phyloP scores from a whole-genome alignment of 1,140 invertebrate genomes.

The Zaprionus davidi region DNA sequence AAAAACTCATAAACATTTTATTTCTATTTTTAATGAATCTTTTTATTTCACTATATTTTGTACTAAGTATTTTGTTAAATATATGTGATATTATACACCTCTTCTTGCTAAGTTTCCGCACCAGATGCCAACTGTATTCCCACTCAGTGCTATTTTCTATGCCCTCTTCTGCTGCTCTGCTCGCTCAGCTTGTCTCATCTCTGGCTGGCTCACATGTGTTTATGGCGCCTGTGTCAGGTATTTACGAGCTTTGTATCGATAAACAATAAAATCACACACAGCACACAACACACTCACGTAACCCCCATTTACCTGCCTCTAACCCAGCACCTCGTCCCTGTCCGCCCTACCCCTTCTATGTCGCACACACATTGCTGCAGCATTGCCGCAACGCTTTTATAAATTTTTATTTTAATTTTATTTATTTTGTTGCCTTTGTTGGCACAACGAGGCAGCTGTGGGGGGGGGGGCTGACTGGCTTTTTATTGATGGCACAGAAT shows the following conservation, averaged over 20 bases:
- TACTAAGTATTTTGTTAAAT: background rate
- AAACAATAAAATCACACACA: constrained; percentile 75
- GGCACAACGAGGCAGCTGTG: background rate
- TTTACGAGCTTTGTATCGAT: constrained; percentile 79
- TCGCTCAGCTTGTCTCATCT: constrained; percentile 23
- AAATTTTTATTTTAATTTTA: constrained; percentile 81
- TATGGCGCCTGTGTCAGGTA: constrained; percentile 56
- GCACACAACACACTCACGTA: constrained; percentile 24
- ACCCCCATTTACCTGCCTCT: constrained; percentile 1
- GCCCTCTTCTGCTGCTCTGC: background rate
- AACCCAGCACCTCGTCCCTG: background rate
- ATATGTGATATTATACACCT: background rate
- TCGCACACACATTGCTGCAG: constrained; percentile 11
- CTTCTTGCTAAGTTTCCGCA: background rate
- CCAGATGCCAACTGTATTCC: background rate
- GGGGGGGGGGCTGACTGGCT: constrained; percentile 25
- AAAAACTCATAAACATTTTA: no score
- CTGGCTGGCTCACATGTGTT: constrained; percentile 36
- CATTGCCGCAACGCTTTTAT: constrained; percentile 52
- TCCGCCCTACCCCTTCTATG: background rate
- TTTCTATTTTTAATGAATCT: background rate
- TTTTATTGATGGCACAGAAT: constrained; percentile 68
- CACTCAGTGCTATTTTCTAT: background rate
- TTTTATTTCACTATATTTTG: background rate
- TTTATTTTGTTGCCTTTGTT: constrained; percentile 60